Percentiles rank a stretch among this genome's conserved stretches.
phyloP scores from a whole-genome alignment of 2,113 vertebrate genomes.

The Ondatra zibethicus region DNA sequence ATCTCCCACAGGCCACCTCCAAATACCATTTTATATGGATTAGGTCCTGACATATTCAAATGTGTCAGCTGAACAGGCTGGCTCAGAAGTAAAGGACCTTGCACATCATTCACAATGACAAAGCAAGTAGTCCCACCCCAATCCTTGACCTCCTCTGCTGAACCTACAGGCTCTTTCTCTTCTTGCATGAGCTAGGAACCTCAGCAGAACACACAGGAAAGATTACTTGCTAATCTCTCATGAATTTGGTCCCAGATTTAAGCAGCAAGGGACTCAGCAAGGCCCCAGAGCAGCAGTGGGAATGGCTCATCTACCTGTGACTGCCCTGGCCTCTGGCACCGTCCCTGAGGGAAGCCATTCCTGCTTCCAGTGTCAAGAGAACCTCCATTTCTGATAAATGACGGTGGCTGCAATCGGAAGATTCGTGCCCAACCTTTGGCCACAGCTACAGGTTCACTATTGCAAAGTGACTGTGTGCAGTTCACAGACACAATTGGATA shows the following conservation, averaged over 20 bases:
- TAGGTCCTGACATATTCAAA: neutral
- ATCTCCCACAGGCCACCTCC: neutral
- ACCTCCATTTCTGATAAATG: slow-evolving; percentile 73
- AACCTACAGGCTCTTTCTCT: neutral
- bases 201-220: neutral
- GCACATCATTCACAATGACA: neutral
- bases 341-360: neutral
- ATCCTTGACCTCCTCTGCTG: neutral
- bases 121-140: neutral
- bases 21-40: neutral
- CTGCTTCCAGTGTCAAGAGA: slow-evolving; percentile 38
- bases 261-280: neutral
- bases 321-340: slow-evolving; percentile 48
- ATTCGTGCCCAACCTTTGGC: slow-evolving; percentile 50
- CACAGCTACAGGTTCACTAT: neutral
- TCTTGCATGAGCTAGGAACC: neutral
- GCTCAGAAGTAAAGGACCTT: neutral
- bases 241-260: neutral
- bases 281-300: neutral
- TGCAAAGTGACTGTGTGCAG: slow-evolving; percentile 60
- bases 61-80: neutral
- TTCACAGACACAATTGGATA: slow-evolving; percentile 50
- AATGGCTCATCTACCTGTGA: neutral
- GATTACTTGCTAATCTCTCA: neutral
- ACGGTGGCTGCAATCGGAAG: slow-evolving; percentile 18